A percentile compares a stretch with the other conserved stretches of the same genome.
These are phyloP conservation scores for Platypus cylindrus DNA, from an alignment of 2,888 invertebrate genomes.

Conservation along the genomic window DNA sequence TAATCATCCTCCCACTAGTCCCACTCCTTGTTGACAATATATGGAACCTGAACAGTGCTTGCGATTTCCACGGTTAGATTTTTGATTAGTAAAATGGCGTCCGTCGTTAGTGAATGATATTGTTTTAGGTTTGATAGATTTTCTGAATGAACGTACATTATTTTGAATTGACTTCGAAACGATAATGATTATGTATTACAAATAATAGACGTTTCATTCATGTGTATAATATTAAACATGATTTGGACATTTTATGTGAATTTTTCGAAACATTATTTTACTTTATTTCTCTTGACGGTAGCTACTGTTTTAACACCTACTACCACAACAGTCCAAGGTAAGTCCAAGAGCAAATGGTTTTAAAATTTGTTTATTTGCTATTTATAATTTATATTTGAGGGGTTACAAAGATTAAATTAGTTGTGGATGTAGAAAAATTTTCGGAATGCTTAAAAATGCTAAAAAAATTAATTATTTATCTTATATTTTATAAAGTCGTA, in stretches of 20 bases:
- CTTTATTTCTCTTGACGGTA: conserved; percentile 23
- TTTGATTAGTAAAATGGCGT: conserved; percentile 14
- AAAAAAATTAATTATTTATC: conserved; percentile 3
- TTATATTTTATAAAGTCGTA: neutral
- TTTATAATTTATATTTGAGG: neutral
- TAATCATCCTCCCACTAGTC: too few relatives aligned
- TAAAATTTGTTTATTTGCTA: conserved; percentile 16
- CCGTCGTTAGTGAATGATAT: conserved; percentile 7
- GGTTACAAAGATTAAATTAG: neutral
- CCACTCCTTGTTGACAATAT: too few relatives aligned
- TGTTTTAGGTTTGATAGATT: conserved; percentile 5
- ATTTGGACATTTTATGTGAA: conserved; percentile 12
- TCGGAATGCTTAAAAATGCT: neutral
- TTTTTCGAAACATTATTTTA: conserved; percentile 10
- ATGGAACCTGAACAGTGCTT: neutral
- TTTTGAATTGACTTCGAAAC: conserved; percentile 8
- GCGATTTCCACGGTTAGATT: too few relatives aligned
- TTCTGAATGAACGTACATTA: conserved; percentile 5
- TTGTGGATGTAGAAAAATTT: neutral
- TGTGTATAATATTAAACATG: conserved; percentile 11
- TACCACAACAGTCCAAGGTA: conserved; percentile 30
- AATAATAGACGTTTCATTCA: conserved; percentile 18
- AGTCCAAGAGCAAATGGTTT: conserved; percentile 26
- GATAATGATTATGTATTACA: conserved; percentile 20
- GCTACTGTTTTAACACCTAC: conserved; percentile 29